These are phyloP conservation scores for Eulacestoma nigropectus DNA, from an alignment of 2,113 vertebrate species.

Conservation along the genomic window DNA sequence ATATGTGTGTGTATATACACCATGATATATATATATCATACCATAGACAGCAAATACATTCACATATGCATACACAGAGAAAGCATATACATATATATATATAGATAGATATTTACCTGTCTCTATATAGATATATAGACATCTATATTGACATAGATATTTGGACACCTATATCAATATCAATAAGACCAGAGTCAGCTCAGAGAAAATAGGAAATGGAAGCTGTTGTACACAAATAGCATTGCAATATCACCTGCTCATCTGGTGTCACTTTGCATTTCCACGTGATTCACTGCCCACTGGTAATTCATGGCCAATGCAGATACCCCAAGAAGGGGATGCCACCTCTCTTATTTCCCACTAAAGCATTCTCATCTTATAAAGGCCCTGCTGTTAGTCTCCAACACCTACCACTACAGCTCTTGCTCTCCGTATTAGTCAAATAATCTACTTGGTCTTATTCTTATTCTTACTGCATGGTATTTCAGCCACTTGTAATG, in stretches of 20 bases:
- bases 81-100: background rate
- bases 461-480: background rate
- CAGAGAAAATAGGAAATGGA: background rate
- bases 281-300: background rate
- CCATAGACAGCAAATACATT: background rate
- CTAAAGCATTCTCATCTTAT: background rate
- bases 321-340: background rate
- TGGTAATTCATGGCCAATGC: background rate
- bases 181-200: background rate
- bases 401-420: background rate
- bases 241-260: background rate
- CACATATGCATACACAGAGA: background rate
- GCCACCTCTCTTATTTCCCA: background rate
- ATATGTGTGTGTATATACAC: accelerated
- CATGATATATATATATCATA: background rate
- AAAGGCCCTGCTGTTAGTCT: background rate
- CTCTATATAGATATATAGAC: background rate
- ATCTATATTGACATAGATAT: background rate
- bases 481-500: background rate
- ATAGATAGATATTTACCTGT: background rate
- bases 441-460: background rate
- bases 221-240: background rate
- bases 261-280: background rate
- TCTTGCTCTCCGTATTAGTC: background rate
- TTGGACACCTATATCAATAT: background rate